These are phyloP conservation scores for Nymphalis c-album DNA, from an alignment of 2,888 invertebrate genomes.

Conservation along the genomic window DNA sequence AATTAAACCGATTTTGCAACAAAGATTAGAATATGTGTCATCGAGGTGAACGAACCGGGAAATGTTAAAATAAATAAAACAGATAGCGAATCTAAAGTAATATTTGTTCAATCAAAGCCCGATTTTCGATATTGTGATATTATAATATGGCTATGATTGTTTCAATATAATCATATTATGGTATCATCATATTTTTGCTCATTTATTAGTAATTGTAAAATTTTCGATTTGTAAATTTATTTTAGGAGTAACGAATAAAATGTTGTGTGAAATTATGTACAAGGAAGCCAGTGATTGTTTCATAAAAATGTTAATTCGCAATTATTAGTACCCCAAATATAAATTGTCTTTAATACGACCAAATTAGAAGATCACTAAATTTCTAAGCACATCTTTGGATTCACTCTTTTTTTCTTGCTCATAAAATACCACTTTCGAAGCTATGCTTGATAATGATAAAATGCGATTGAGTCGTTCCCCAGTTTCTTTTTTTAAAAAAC, in stretches of 20 bases:
- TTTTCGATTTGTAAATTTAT: no score
- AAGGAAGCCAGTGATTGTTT: no score
- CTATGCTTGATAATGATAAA: slow-evolving; percentile 9
- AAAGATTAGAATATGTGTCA: slow-evolving; percentile 37
- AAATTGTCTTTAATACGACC: no score
- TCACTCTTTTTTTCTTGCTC: slow-evolving; percentile 6
- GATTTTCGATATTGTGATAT: not conserved
- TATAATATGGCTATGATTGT: not conserved
- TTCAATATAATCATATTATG: no score
- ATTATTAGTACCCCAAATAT: no score
- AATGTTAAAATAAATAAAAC: slow-evolving; percentile 25
- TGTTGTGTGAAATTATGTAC: no score
- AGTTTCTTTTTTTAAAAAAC: slow-evolving; percentile 14
- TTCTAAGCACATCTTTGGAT: slow-evolving; percentile 5
- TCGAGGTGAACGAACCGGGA: slow-evolving; percentile 37
- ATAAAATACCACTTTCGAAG: slow-evolving; percentile 11
- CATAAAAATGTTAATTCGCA: no score
- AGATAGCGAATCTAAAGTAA: slow-evolving; percentile 6
- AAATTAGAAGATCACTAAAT: not conserved
- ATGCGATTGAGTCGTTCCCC: slow-evolving; percentile 11
- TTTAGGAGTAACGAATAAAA: no score
- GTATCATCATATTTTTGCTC: no score
- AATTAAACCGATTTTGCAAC: slow-evolving; percentile 39
- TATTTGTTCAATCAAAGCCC: slow-evolving; percentile 10
- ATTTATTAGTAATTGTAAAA: no score